Base-by-base conservation (phyloP, 1,140 invertebrate species). In the Amphibalanus amphitrite region DNA sequence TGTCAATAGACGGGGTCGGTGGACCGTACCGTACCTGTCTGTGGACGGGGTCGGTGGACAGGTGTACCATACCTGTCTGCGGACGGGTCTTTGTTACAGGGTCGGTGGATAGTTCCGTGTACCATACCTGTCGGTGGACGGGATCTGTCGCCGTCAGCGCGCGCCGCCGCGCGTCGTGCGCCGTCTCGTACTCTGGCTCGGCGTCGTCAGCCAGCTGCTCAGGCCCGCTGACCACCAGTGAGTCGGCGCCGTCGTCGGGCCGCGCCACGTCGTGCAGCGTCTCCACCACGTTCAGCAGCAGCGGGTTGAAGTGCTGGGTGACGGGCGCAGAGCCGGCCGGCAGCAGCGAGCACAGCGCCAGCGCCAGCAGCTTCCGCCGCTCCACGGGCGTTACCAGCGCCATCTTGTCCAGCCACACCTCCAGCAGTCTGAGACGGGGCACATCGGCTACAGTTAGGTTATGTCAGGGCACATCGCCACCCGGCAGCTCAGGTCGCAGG, bases 221-320 rank as follows among this genome's bases (percentile, higher is more conserved):
- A 10, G 70, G 71, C 65, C 71, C 73, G 65, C 47, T 72, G 33
- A 72, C 72, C 1, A 84, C 75, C 65, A 76, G 70, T 28, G 73
- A 74, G 65, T 78, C 79, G 25, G 86, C 86, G 73, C 82, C 84
- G 25, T 90, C 87, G 76, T 91, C 89, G 69, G 82, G 84, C 77
- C 85, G 87, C 77, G 86, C 88, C 69, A 96, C 86, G 79, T 97
- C 93, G 81, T 93, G 91, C 65, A 97, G 80, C 13, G 90, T 87
- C 82, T 94, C 90, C 33, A 89, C 85, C 75, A 95, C 86, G 76
- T 88, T 86, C 67, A 88, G 82, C 74, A 95, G 84, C 69, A 94
- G 90, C 28, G 83, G 83, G 70, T 86, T 85, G 79, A 93, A 90
- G 72, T 87, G 83, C 76, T 89, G 85, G 59, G 89, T 80, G 69